These are phyloP conservation scores for Alouatta caraya DNA, from an alignment of 2,797 vertebrate genomes.

Conservation along the genomic window DNA sequence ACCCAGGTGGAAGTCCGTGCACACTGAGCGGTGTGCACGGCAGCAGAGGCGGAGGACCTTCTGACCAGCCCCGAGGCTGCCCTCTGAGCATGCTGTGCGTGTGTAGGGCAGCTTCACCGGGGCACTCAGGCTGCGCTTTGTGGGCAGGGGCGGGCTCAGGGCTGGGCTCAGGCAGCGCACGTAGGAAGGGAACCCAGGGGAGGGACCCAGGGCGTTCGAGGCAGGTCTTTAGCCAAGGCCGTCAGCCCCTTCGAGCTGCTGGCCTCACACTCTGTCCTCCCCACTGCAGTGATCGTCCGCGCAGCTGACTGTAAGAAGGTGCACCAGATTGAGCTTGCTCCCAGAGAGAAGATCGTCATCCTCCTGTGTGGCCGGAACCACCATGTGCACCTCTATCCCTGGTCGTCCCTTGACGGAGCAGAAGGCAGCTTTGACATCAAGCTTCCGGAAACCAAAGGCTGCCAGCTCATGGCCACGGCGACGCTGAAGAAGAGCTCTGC, in stretches of 20 bases:
- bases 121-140: too few relatives aligned
- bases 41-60: too few relatives aligned
- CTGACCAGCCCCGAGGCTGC: accelerated
- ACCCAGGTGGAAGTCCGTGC: too few relatives aligned
- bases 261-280: not conserved
- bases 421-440: conserved; percentile 92
- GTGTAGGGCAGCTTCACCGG: not conserved
- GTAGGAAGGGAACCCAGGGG: not conserved
- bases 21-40: accelerated
- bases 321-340: conserved; percentile 93
- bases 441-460: conserved; percentile 95
- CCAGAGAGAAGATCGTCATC: conserved; percentile 91
- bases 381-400: conserved; percentile 93
- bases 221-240: not conserved
- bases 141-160: not conserved
- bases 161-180: not conserved
- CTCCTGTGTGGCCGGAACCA: conserved; percentile 94
- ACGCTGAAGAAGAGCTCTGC: conserved; percentile 87
- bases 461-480: conserved; percentile 91
- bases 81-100: accelerated
- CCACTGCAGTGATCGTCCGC: conserved; percentile 92
- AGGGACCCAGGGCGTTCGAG: not conserved
- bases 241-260: not conserved
- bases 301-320: conserved; percentile 97
- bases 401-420: conserved; percentile 92